Evolutionary conservation across 2,888 invertebrate species (phyloP), one percentile per base, ranked within the genome.

Genomic region (Cephonodes hylas): DNA sequence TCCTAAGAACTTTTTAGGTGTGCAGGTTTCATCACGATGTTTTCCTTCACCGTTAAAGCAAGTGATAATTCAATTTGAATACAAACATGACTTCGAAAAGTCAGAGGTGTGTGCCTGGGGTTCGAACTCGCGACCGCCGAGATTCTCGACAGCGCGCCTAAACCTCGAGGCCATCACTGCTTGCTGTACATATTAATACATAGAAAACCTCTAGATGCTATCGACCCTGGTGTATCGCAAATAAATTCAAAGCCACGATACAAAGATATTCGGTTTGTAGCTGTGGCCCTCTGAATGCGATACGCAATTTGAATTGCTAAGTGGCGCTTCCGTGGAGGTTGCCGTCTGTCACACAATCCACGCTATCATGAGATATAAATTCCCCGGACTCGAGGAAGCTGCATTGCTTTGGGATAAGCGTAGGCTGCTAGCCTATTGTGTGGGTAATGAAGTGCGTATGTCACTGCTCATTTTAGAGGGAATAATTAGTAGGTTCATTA

Each of bases 271-370:
- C 34, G 15, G 22, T 20, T 23, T n/a, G 34, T 15, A 46, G 34
- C 34, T 44, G 3, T 10, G 58, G 38, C 15, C 15, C 42, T 23
- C 15, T 25, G 22, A 8, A 56, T 20, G 3, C 15, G 46, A 31
- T n/a, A 22, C 45, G 27, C 3, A 53, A 59, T 59, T 46, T 59
- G 59, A 59, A 59, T 46, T 59, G 59, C 45, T 59, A 46, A 59
- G 46, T 46, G 46, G 5, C 23, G 34, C 42, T 58, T 58, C 58
- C 42, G 45, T 22, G 18, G 46, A 34, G 38, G 13, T n/a, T n/a
- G 15, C 18, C 42, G 42, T 27, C 34, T 34, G 31, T 46, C 22
- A 31, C 53, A 53, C 27, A 31, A 18, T 18, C 53, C 18, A 8
- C 48, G n/a, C 45, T 48, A 3, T n/a, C 27, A 25, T 27, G 25